phyloP scores from a whole-genome alignment of 2,888 invertebrate genomes.

The Napeogenes inachia region DNA sequence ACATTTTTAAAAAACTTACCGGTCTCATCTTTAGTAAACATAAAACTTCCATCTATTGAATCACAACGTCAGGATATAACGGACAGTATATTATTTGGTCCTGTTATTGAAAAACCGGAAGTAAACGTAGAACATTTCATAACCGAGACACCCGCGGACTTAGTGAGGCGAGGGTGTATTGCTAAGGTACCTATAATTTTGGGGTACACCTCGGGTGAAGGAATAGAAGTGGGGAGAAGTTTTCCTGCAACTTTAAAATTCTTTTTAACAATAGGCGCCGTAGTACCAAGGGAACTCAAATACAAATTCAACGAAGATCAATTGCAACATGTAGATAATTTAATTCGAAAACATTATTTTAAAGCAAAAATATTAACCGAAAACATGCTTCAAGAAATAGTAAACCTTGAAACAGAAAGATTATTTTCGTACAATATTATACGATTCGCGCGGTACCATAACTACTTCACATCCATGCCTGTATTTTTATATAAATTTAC shows the following conservation, averaged over 20 bases:
- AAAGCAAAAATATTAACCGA: conserved; percentile 43
- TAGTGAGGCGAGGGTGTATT: conserved; percentile 48
- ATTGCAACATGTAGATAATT: conserved; percentile 43
- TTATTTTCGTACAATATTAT: conserved; percentile 58
- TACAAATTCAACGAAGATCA: conserved; percentile 46
- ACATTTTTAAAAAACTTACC: conserved; percentile 54
- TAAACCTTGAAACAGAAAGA: conserved; percentile 54
- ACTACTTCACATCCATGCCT: conserved; percentile 39
- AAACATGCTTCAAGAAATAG: conserved; percentile 47
- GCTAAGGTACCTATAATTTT: conserved; percentile 61
- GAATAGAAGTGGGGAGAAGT: conserved; percentile 62
- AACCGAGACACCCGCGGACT: conserved; percentile 46
- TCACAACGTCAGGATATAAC: conserved; percentile 47
- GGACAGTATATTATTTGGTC: conserved; percentile 60
- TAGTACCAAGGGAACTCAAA: conserved; percentile 66
- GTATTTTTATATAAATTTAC: conserved; percentile 61
- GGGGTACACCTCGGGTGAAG: conserved; percentile 67
- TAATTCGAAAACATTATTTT: conserved; percentile 61
- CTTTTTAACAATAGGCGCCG: conserved; percentile 45
- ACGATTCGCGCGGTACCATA: conserved; percentile 55
- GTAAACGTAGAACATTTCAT: conserved; percentile 53
- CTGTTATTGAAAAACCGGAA: conserved; percentile 60
- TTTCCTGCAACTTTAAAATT: conserved; percentile 41
- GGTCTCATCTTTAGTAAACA: conserved; percentile 49
- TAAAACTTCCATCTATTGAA: conserved; percentile 53